Conservation (phyloP, 2,797 vertebrate species). For the Anableps anableps region DNA sequence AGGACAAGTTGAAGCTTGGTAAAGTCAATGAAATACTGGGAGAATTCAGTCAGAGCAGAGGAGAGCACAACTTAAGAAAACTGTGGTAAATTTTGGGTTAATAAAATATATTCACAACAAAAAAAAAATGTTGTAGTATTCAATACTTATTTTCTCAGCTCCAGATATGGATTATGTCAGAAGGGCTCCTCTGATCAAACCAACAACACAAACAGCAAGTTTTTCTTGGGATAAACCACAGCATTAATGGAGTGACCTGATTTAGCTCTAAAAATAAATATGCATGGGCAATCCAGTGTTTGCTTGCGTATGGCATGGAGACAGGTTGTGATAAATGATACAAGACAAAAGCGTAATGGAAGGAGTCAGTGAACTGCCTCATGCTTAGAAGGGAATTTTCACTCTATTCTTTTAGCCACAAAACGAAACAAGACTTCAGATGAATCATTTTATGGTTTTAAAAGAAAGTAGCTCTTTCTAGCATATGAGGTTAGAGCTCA, state of each 20-base stretch:
- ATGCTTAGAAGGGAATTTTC: neutral
- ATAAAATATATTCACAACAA: too few species aligned
- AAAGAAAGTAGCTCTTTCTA: neutral
- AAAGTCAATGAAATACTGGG: too few species aligned
- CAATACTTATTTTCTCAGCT: neutral
- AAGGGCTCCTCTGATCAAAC: neutral
- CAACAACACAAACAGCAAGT: neutral
- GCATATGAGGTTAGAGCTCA: neutral
- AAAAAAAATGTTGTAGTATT: too few species aligned
- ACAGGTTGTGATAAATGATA: conserved; percentile 31
- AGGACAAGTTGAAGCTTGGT: too few species aligned
- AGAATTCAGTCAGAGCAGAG: too few species aligned
- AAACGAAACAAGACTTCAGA: conserved; percentile 10
- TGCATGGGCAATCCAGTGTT: neutral
- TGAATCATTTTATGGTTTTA: neutral
- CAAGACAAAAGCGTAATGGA: conserved; percentile 9
- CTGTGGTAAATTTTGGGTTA: too few species aligned
- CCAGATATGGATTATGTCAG: neutral
- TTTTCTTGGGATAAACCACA: neutral
- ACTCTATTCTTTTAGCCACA: neutral
- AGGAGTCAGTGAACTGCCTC: conserved; percentile 4
- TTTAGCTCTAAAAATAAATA: conserved; percentile 10
- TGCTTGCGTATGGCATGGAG: neutral
- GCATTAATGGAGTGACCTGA: neutral
- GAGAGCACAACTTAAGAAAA: too few species aligned